phyloP scores from a whole-genome alignment of 2,888 invertebrate genomes.

The Calliopum simillimum region DNA sequence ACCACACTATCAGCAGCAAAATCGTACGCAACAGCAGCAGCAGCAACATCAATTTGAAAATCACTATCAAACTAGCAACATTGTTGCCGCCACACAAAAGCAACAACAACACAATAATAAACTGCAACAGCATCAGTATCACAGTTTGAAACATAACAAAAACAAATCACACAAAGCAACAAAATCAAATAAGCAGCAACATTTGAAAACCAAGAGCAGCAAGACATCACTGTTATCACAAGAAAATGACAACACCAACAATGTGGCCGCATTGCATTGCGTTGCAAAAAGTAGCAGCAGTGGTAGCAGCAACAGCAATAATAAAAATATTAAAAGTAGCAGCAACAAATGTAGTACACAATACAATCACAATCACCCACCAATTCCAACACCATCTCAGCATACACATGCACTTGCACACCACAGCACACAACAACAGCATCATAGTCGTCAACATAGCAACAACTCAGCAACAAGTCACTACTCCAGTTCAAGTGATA shows the following conservation, averaged over 20 bases:
- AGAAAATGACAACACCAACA: background rate
- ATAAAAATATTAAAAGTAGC: slow-evolving; percentile 39
- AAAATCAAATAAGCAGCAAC: slow-evolving; percentile 49
- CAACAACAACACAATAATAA: slow-evolving; percentile 47
- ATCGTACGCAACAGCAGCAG: slow-evolving; percentile 47
- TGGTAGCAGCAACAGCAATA: slow-evolving; percentile 26
- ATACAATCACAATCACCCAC: slow-evolving; percentile 41
- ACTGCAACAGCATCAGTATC: slow-evolving; percentile 52
- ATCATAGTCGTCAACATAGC: slow-evolving; percentile 49
- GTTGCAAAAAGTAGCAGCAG: slow-evolving; percentile 30
- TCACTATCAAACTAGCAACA: slow-evolving; percentile 55
- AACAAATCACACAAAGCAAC: slow-evolving; percentile 39
- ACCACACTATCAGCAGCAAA: slow-evolving; percentile 30
- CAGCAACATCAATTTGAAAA: slow-evolving; percentile 57
- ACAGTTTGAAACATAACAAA: slow-evolving; percentile 58
- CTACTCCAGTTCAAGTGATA: slow-evolving; percentile 64
- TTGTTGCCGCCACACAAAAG: slow-evolving; percentile 27
- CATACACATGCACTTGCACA: background rate
- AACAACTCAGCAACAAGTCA: slow-evolving; percentile 45
- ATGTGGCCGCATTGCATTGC: slow-evolving; percentile 29
- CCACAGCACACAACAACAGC: slow-evolving; percentile 40
- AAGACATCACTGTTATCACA: slow-evolving; percentile 35
- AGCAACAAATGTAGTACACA: slow-evolving; percentile 44
- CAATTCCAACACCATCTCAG: background rate
- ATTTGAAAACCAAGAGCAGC: slow-evolving; percentile 46